Evolutionary conservation across 2,113 vertebrate genomes (phyloP).

Genomic region (Galbula dea): DNA sequence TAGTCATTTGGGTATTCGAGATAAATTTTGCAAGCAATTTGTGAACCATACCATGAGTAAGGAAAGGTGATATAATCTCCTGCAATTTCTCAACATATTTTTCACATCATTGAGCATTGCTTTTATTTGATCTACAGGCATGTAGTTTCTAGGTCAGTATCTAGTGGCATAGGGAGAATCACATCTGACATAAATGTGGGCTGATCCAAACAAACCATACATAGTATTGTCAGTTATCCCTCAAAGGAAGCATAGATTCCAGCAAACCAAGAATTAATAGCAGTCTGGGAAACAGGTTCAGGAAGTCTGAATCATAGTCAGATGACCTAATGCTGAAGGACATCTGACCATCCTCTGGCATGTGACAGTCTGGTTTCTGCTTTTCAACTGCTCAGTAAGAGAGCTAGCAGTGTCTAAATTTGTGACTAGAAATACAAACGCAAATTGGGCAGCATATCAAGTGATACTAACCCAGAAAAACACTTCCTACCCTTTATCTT

Average conservation of each 20-base stretch:
- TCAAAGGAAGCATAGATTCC: background rate
- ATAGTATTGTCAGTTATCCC: background rate
- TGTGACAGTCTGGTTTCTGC: background rate
- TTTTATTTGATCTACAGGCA: background rate
- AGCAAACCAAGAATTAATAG: background rate
- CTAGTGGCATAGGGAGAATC: background rate
- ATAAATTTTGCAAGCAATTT: background rate
- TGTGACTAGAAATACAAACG: background rate
- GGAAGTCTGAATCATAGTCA: background rate
- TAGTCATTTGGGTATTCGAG: background rate
- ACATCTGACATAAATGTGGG: background rate
- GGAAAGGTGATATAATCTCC: background rate
- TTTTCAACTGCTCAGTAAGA: background rate
- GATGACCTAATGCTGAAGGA: background rate
- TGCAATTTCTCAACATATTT: background rate
- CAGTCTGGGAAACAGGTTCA: background rate
- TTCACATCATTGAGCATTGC: background rate
- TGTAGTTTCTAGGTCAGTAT: background rate
- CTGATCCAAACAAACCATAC: background rate
- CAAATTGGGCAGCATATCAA: background rate
- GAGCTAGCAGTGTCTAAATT: background rate
- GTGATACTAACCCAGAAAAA: background rate
- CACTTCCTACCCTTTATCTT: background rate
- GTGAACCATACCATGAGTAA: background rate
- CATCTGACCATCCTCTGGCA: background rate